phyloP scores from a whole-genome alignment of 2,797 vertebrate species.

The Erpetoichthys calabaricus region DNA sequence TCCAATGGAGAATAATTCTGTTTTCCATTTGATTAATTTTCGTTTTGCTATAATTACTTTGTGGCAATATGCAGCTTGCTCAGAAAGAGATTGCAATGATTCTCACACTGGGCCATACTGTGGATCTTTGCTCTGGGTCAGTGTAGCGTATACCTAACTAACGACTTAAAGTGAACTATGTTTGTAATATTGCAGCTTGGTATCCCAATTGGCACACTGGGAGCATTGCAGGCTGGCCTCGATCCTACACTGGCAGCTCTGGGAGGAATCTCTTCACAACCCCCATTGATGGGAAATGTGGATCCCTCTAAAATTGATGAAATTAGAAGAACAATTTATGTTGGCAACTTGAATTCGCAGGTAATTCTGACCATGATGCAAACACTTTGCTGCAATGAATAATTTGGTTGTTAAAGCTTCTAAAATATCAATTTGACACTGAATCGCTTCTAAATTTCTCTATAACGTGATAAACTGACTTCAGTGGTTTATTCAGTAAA shows the following conservation, averaged over 20 bases:
- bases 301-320: conserved; percentile 94
- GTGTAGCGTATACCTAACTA: background rate
- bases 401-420: too few species aligned
- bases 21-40: too few species aligned
- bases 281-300: conserved; percentile 89
- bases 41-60: too few species aligned
- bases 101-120: too few species aligned
- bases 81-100: too few species aligned
- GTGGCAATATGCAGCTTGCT: too few species aligned
- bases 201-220: conserved; percentile 69
- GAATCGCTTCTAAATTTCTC: too few species aligned
- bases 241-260: conserved; percentile 51
- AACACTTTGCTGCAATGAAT: background rate
- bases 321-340: conserved; percentile 91
- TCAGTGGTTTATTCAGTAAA: too few species aligned
- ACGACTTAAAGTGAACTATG: conserved; percentile 1
- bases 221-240: conserved; percentile 39
- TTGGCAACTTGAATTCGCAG: conserved; percentile 96
- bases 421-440: too few species aligned
- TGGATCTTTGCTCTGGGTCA: too few species aligned
- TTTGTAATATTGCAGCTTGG: conserved; percentile 45
- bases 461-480: too few species aligned
- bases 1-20: too few species aligned
- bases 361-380: conserved; percentile 37
- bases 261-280: conserved; percentile 59